Percentiles rank a stretch among this genome's conserved stretches.
These are phyloP conservation scores for Sinocyclocheilus grahami DNA, from an alignment of 2,113 vertebrate genomes.

Conservation along the genomic window DNA sequence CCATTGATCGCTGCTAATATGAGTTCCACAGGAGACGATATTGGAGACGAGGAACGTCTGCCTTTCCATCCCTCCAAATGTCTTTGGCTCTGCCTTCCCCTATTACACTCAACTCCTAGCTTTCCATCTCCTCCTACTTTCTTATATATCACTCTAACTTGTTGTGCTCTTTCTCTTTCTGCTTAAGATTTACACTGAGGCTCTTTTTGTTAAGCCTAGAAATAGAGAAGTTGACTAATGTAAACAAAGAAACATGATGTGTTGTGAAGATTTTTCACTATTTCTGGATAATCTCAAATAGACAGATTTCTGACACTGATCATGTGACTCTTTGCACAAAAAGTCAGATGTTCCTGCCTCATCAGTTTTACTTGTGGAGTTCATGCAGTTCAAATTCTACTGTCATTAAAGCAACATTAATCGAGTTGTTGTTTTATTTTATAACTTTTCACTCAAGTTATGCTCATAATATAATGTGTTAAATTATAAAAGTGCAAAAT, in stretches of 20 bases:
- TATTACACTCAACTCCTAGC: background rate
- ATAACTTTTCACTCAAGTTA: background rate
- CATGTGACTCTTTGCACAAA: background rate
- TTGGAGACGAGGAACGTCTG: conserved; percentile 27
- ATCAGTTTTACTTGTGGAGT: background rate
- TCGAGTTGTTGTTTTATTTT: background rate
- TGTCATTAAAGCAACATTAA: background rate
- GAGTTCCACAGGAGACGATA: conserved; percentile 27
- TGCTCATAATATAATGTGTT: background rate
- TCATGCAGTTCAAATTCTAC: background rate
- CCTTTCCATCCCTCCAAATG: conserved; percentile 14
- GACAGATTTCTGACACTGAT: background rate
- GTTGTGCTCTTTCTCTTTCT: background rate
- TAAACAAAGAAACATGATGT: background rate
- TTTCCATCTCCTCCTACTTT: conserved; percentile 14
- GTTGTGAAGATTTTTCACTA: background rate
- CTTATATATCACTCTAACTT: conserved; percentile 1
- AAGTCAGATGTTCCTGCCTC: background rate
- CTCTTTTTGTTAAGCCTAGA: background rate
- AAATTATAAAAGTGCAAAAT: background rate
- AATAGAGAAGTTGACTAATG: background rate
- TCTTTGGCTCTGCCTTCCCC: conserved; percentile 12
- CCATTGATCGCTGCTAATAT: conserved; percentile 29
- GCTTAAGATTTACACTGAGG: background rate
- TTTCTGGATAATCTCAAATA: background rate